Conservation (phyloP, 2,888 invertebrate genomes). For the Patella pellucida region DNA sequence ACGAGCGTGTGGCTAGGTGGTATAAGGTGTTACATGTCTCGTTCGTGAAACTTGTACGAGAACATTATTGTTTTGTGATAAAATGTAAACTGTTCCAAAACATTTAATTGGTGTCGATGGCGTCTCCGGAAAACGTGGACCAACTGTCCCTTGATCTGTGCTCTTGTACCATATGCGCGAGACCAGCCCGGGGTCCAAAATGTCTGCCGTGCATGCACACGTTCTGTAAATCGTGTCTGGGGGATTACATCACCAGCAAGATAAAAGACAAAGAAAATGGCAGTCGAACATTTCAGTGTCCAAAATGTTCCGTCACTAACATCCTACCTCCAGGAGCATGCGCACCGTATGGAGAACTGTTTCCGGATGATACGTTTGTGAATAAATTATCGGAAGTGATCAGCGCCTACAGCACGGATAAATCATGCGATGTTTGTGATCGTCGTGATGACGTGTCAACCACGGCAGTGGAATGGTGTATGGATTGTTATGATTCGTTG, state of each 20-base stretch:
- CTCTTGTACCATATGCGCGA: slow-evolving; percentile 13
- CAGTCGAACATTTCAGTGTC: slow-evolving; percentile 37
- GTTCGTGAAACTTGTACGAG: too few species aligned
- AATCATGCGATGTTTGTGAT: slow-evolving; percentile 53
- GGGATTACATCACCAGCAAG: slow-evolving; percentile 38
- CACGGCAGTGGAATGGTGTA: slow-evolving; percentile 52
- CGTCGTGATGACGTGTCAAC: slow-evolving; percentile 40
- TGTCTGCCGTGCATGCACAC: slow-evolving; percentile 46
- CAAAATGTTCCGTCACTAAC: slow-evolving; percentile 47
- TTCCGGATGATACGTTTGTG: slow-evolving; percentile 50
- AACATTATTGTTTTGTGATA: too few species aligned
- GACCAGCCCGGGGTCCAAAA: slow-evolving; percentile 10
- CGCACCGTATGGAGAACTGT: slow-evolving; percentile 40
- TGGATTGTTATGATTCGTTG: slow-evolving; percentile 55
- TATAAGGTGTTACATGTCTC: too few species aligned
- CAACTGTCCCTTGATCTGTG: slow-evolving; percentile 19
- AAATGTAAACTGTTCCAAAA: too few species aligned
- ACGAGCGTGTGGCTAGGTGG: too few species aligned
- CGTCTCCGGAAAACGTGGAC: slow-evolving; percentile 1
- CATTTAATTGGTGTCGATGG: too few species aligned
- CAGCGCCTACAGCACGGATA: slow-evolving; percentile 44
- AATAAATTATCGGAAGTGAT: slow-evolving; percentile 48
- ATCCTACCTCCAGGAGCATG: slow-evolving; percentile 40
- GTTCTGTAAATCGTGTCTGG: slow-evolving; percentile 47
- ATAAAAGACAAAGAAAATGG: slow-evolving; percentile 26